Evolutionary conservation across 2,797 vertebrate species (phyloP).

Genomic region (Labroides dimidiatus): DNA sequence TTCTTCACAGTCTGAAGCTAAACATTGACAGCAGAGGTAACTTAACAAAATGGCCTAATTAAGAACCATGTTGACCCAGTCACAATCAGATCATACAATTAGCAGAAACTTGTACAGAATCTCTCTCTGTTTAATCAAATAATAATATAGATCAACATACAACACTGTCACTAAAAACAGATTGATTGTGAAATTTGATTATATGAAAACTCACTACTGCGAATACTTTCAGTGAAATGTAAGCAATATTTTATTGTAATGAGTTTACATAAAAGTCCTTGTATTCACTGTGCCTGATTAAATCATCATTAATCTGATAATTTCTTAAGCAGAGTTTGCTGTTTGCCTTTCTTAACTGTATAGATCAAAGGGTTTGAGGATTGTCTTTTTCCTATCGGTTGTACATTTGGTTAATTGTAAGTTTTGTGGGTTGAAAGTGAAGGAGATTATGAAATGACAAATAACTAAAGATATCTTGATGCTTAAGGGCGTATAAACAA

Average conservation of each 20-base stretch:
- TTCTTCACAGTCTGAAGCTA: slow-evolving; percentile 52
- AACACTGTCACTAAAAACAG: neutral
- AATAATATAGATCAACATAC: neutral
- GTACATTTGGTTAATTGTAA: neutral
- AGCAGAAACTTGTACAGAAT: neutral
- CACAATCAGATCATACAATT: slow-evolving; percentile 9
- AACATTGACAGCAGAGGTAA: slow-evolving; percentile 72
- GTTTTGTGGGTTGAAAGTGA: neutral
- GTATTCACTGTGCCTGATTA: neutral
- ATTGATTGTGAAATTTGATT: slow-evolving; percentile 23
- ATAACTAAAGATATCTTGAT: neutral
- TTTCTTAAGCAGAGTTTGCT: neutral
- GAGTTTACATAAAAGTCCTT: neutral
- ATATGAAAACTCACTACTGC: neutral
- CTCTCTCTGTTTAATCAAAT: neutral
- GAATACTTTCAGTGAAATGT: neutral
- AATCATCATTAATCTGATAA: no score
- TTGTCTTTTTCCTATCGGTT: neutral
- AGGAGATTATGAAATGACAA: neutral
- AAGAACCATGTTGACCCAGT: slow-evolving; percentile 16
- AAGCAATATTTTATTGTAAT: neutral
- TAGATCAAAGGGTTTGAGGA: neutral
- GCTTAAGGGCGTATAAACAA: neutral
- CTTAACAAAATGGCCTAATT: neutral
- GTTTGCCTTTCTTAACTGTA: neutral